Conservation (phyloP, 2,797 vertebrate genomes). For the Thalassophryne amazonica region DNA sequence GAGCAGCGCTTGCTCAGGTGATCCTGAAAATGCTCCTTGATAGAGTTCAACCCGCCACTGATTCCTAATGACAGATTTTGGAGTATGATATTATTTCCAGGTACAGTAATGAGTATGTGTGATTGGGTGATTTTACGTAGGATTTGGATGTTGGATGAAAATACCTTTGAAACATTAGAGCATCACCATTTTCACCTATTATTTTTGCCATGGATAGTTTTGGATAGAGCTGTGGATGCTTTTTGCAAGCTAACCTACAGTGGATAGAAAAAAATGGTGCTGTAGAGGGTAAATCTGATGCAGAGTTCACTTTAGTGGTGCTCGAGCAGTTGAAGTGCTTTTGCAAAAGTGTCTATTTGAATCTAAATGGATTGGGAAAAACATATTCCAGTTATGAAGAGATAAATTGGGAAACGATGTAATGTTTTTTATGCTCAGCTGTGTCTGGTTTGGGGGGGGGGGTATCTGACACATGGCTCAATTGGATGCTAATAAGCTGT, state of each 20-base stretch:
- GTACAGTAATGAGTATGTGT: no score
- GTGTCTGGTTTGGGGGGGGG: constrained; percentile 31
- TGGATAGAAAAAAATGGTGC: constrained; percentile 54
- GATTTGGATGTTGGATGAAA: neutral
- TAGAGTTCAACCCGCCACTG: constrained; percentile 11
- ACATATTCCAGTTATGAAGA: constrained; percentile 67
- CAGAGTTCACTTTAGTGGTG: constrained; percentile 64
- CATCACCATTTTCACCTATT: neutral
- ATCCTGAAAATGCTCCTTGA: constrained; percentile 59
- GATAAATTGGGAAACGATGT: constrained; percentile 63
- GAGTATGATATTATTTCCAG: neutral
- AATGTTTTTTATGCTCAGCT: constrained; percentile 70
- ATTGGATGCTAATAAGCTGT: constrained; percentile 76
- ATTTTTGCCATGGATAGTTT: constrained; percentile 18
- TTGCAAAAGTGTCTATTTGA: constrained; percentile 70
- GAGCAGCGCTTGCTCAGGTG: constrained; percentile 67
- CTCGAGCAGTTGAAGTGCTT: constrained; percentile 69
- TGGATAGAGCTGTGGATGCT: constrained; percentile 32
- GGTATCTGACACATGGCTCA: constrained; percentile 71
- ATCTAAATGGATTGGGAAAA: constrained; percentile 67
- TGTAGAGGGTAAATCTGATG: constrained; percentile 59
- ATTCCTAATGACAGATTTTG: neutral
- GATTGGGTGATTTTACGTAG: neutral
- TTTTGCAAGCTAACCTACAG: constrained; percentile 48
- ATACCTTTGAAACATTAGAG: neutral